Conservation (phyloP, 2,113 vertebrate genomes). For the Labrus mixtus region DNA sequence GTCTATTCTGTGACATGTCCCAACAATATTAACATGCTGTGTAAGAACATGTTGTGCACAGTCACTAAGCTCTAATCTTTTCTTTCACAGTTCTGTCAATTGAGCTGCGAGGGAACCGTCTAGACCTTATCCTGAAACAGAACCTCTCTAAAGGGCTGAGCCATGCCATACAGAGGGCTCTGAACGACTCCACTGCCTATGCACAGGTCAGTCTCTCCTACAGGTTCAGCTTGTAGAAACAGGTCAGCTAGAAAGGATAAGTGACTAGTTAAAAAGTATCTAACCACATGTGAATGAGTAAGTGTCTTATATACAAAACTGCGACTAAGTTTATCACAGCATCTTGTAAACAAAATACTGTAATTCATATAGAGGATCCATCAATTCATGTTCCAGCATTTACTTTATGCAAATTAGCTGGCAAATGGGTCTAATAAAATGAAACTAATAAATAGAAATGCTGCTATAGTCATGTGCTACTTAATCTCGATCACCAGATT, state of each 20-base stretch:
- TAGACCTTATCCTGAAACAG: conserved; percentile 86
- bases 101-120: conserved; percentile 85
- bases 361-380: too few species aligned
- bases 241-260: neutral
- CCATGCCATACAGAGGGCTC: conserved; percentile 89
- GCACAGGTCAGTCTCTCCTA: conserved; percentile 85
- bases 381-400: too few species aligned
- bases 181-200: conserved; percentile 85
- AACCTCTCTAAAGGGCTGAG: conserved; percentile 90
- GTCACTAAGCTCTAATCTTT: neutral
- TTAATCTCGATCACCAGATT: too few species aligned
- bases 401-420: too few species aligned
- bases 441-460: too few species aligned
- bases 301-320: too few species aligned
- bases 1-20: too few species aligned
- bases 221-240: neutral
- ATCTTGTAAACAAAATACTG: too few species aligned
- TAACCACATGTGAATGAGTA: too few species aligned
- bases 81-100: conserved; percentile 89
- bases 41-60: neutral
- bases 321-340: too few species aligned
- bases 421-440: too few species aligned
- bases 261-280: neutral
- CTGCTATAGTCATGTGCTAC: too few species aligned
- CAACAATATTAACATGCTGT: neutral